phyloP scores from a whole-genome alignment of 1,140 invertebrate genomes.

The Zaprionus tsacasi region DNA sequence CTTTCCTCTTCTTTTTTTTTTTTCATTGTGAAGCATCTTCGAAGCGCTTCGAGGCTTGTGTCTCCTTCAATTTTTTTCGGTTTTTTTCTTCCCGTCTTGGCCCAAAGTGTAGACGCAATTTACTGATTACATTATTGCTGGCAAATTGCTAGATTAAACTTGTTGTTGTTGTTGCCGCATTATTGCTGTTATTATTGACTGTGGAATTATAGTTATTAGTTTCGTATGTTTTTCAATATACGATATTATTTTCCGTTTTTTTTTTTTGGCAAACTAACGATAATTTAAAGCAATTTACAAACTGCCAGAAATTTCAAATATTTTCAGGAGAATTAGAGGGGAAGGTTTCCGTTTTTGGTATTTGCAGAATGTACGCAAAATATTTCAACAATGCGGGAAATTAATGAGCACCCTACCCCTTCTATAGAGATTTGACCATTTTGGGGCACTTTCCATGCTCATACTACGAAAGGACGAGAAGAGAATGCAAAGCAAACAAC shows the following conservation, averaged over 20 bases:
- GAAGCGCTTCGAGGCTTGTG: conserved; percentile 52
- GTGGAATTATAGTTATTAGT: conserved; percentile 76
- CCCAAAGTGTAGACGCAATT: conserved; percentile 74
- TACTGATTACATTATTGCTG: conserved; percentile 79
- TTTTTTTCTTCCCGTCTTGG: conserved; percentile 23
- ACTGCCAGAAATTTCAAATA: conserved; percentile 7
- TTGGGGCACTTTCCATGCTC: not conserved
- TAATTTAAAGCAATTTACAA: conserved; percentile 12
- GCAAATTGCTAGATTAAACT: conserved; percentile 80
- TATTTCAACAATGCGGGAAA: not conserved
- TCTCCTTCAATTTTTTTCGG: conserved; percentile 22
- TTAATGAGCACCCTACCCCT: not conserved
- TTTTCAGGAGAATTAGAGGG: not conserved
- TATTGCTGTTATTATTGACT: conserved; percentile 66
- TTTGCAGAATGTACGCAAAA: not conserved
- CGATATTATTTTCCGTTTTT: no score
- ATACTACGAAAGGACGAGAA: not conserved
- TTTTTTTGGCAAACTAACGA: conserved; percentile 3
- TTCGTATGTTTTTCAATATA: conserved; percentile 46
- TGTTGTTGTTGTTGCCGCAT: conserved; percentile 53
- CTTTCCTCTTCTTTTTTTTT: conserved; percentile 35
- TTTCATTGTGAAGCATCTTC: conserved; percentile 56
- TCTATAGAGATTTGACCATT: not conserved
- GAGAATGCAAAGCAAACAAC: conserved; percentile 58
- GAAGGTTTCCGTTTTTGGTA: not conserved